These are phyloP conservation scores for Bombus confusus DNA, from an alignment of 1,140 invertebrate species.

Conservation along the genomic window DNA sequence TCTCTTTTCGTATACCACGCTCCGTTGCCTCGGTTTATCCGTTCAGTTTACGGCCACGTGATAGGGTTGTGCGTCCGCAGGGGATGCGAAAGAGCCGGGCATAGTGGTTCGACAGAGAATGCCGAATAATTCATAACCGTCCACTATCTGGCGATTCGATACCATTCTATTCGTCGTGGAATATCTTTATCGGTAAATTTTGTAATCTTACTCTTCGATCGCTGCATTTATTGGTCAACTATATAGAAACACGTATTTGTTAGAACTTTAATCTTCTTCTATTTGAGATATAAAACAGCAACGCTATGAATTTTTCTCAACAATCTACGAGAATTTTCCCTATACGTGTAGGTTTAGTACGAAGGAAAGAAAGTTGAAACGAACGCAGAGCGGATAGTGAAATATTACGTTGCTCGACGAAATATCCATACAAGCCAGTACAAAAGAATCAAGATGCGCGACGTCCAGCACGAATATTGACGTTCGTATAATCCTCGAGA, in stretches of 20 bases:
- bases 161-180: neutral
- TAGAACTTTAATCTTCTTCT: too few relatives aligned
- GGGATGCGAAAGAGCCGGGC: neutral
- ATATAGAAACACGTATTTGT: too few relatives aligned
- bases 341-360: neutral
- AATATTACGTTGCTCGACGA: neutral
- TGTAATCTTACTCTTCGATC: too few relatives aligned
- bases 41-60: conserved; percentile 35
- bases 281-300: too few relatives aligned
- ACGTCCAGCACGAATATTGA: neutral
- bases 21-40: conserved; percentile 17
- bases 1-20: conserved; percentile 33
- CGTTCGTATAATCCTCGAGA: neutral
- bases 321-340: too few relatives aligned
- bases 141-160: neutral
- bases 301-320: too few relatives aligned
- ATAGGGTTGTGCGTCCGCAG: neutral
- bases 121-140: conserved; percentile 13
- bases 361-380: neutral
- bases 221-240: too few relatives aligned
- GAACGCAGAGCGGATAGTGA: neutral
- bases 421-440: neutral
- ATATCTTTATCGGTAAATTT: neutral
- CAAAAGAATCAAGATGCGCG: neutral
- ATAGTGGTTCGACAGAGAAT: neutral